Evolutionary conservation across 2,797 vertebrate species (phyloP).

Genomic region (Salarias fasciatus): DNA sequence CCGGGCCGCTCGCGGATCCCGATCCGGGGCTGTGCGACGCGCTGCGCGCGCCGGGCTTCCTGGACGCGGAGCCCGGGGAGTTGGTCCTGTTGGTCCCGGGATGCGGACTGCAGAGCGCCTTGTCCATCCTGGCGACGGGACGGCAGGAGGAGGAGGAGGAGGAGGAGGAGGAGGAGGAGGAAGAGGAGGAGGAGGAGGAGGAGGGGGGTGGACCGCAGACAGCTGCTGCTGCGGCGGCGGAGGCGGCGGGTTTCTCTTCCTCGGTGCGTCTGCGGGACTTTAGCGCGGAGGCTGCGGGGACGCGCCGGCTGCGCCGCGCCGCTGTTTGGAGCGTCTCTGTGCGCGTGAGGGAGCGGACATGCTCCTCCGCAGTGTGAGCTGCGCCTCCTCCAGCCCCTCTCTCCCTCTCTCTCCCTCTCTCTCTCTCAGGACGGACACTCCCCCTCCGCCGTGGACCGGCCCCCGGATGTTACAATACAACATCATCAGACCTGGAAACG

Average conservation of each 20-base stretch:
- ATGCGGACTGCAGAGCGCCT: slow-evolving; percentile 75
- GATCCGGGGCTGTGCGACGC: slow-evolving; percentile 77
- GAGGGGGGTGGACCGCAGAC: slow-evolving; percentile 49
- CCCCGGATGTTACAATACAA: slow-evolving; percentile 77
- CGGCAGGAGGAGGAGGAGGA: slow-evolving; percentile 29
- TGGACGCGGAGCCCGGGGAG: slow-evolving; percentile 68
- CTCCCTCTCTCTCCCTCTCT: slow-evolving; percentile 64
- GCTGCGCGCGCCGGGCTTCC: slow-evolving; percentile 63
- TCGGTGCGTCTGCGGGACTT: background rate
- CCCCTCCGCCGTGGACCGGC: slow-evolving; percentile 66
- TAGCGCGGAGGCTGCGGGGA: too few species aligned
- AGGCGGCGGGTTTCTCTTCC: too few species aligned
- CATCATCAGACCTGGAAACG: too few species aligned
- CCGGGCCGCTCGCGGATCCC: slow-evolving; percentile 64
- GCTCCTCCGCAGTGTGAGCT: slow-evolving; percentile 60
- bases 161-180: slow-evolving; percentile 37
- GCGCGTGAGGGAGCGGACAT: slow-evolving; percentile 61
- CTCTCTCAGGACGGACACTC: slow-evolving; percentile 71
- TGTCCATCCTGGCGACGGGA: slow-evolving; percentile 81
- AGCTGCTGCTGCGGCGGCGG: slow-evolving; percentile 26
- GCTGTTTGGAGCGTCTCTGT: slow-evolving; percentile 40
- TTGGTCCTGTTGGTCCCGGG: slow-evolving; percentile 66
- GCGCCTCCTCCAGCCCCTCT: slow-evolving; percentile 60
- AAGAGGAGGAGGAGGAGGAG: slow-evolving; percentile 35
- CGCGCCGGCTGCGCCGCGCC: slow-evolving; percentile 38